Evolutionary conservation across 92 coral and sea anemone genomes (phyloP), one percentile per base, ranked within the genome.

Genomic region (Zoanthus sociatus): DNA sequence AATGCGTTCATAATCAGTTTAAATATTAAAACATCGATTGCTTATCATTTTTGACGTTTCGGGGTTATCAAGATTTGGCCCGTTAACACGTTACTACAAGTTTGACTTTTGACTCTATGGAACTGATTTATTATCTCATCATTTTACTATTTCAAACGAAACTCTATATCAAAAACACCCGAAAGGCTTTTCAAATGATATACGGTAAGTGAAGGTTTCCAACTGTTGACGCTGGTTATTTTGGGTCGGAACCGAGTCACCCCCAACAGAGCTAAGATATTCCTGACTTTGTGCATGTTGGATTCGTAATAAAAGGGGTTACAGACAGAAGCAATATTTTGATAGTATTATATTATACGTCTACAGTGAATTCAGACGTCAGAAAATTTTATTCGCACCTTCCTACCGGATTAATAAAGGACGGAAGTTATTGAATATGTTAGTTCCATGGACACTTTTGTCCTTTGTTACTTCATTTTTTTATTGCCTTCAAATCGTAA

Each of bases 251-350:
- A 44, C 45, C 74, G 45, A 21, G 30, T 10, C 5, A 6, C 45
- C 74, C 74, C 74, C 45, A 69, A 17, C 74, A 13, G 74, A 30
- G 74, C 74, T 63, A 17, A 20, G 46, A 15, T 69, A 69, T 69
- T 69, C 3, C 26, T 14, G 20, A 30, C 12, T 33, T 17, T 30
- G 30, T 10, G 46, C 45, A 3, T 13, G 44, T 20, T 33, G 11
- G 31, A 69, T 20, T 37, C 2, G 42, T 37, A 0, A 14, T 33
- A 69, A 33, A 69, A 69, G 74, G 74, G 74, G 11, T 20, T 14
- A 14, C 3, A 15, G 74, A 8, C 42, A 10, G 17, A 14, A 11
- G 31, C 42, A 67, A 69, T 69, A 9, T 69, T 69, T 69, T 30
- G 45, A 69, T 30, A 30, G 74, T 69, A 69, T 69, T 30, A 20